A percentile compares a stretch with the other conserved stretches of the same genome.
Evolutionary conservation across 2,797 vertebrate genomes (phyloP).

Genomic region (Thripadectes ignobilis): DNA sequence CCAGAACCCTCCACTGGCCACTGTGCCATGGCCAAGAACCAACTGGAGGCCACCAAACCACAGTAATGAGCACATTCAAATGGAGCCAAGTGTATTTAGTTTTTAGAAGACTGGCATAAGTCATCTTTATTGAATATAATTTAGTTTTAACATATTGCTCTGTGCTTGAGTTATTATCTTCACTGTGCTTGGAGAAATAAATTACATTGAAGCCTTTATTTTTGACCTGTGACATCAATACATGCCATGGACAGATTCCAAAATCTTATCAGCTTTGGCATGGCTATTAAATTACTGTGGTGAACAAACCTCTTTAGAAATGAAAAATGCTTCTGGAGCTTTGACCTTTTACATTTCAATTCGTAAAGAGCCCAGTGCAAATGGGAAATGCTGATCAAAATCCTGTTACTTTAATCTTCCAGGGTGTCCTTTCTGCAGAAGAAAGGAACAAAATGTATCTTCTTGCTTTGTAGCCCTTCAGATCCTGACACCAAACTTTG

Average conservation of each 20-base stretch:
- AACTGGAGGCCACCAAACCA: conserved; percentile 8
- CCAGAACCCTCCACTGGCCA: not conserved
- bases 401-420: conserved; percentile 70
- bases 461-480: conserved; percentile 7
- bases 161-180: conserved; percentile 73
- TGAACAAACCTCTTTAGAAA: conserved; percentile 75
- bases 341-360: conserved; percentile 78
- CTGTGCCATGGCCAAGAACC: not conserved
- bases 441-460: conserved; percentile 51
- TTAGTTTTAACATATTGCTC: conserved; percentile 77
- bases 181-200: conserved; percentile 72
- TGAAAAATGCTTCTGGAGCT: conserved; percentile 74
- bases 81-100: conserved; percentile 61
- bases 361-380: conserved; percentile 66
- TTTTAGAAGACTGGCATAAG: conserved; percentile 72
- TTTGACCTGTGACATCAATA: conserved; percentile 77
- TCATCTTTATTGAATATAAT: conserved; percentile 75
- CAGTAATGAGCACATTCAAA: conserved; percentile 32
- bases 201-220: conserved; percentile 75
- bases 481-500: not conserved
- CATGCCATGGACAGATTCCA: conserved; percentile 72
- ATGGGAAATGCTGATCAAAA: conserved; percentile 75
- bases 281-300: conserved; percentile 74
- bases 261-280: conserved; percentile 75
- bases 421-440: conserved; percentile 57